These are phyloP conservation scores for Pluvialis apricaria DNA, from an alignment of 2,113 vertebrate genomes.

Conservation along the genomic window DNA sequence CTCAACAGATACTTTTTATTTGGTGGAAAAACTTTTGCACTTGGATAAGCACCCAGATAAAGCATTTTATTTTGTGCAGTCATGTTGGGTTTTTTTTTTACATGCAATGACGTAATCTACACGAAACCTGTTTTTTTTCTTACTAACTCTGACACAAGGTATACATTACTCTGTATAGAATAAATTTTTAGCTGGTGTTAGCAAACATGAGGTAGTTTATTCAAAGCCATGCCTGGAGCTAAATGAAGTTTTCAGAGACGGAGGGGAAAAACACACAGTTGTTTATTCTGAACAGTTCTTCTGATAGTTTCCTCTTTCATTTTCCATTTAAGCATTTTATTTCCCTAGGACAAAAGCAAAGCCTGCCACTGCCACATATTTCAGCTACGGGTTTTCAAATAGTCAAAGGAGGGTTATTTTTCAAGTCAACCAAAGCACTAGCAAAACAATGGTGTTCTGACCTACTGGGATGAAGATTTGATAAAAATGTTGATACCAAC, in stretches of 20 bases:
- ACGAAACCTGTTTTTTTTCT: not conserved
- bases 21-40: not conserved
- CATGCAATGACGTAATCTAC: not conserved
- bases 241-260: not conserved
- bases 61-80: not conserved
- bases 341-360: not conserved
- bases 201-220: not conserved
- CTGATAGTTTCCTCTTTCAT: not conserved
- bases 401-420: not conserved
- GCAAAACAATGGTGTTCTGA: slow-evolving; percentile 12
- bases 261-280: not conserved
- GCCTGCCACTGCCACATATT: not conserved
- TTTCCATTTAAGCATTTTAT: not conserved
- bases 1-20: not conserved
- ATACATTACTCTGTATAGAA: not conserved
- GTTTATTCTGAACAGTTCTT: not conserved
- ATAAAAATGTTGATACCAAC: not conserved
- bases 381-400: not conserved
- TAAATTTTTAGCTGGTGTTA: not conserved
- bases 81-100: not conserved
- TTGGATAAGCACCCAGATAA: not conserved
- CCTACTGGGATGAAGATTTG: not conserved
- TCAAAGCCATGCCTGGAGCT: not conserved
- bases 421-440: not conserved
- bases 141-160: not conserved